Evolutionary conservation across 1,140 invertebrate species (phyloP), one percentile per base, ranked within the genome.

Genomic region (Drosophila mayri): DNA sequence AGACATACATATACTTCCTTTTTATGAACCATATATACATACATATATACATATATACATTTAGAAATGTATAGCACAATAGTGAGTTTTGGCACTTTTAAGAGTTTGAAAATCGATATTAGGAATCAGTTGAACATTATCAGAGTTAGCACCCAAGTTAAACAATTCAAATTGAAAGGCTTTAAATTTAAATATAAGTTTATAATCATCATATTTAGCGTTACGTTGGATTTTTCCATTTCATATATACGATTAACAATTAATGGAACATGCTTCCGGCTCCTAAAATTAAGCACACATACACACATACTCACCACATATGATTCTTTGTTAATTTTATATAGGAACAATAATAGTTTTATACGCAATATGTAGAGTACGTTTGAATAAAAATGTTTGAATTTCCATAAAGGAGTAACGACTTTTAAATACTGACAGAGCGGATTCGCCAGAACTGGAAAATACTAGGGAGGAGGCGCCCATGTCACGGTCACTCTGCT

Each of bases 121-220:
- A 76, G 52, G 20, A 59, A 70, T 47, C 61, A 50, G 66, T 74
- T 14, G 20, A 47, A 57, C 14, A 55, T 49, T 74, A 76, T 75
- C 76, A 65, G 59, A 58, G 41, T 80, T 73, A 62, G 70, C 65
- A 87, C 80, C 65, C 83, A 44, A 67, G 76, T 73, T 78, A 55
- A 63, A 78, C 22, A 61, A 79, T 72, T 81, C 35, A 70, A 67
- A 62, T 66, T 32, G 71, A 87, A 83, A 73, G 84, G 84, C 84
- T 87, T 87, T 87, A 87, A 87, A 80, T 83, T 87, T 80, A 88
- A 58, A 70, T 63, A 37, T 77, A 83, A 66, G 72, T 79, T 87
- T 54, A 62, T 67, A 49, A 55, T 61, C 62, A 71, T 71, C 49
- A 58, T 61, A 61, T 59, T 75, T 62, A 74, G 74, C 55, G 46